Evolutionary conservation across 2,888 invertebrate species (phyloP).

Genomic region (Tribolium freemani): DNA sequence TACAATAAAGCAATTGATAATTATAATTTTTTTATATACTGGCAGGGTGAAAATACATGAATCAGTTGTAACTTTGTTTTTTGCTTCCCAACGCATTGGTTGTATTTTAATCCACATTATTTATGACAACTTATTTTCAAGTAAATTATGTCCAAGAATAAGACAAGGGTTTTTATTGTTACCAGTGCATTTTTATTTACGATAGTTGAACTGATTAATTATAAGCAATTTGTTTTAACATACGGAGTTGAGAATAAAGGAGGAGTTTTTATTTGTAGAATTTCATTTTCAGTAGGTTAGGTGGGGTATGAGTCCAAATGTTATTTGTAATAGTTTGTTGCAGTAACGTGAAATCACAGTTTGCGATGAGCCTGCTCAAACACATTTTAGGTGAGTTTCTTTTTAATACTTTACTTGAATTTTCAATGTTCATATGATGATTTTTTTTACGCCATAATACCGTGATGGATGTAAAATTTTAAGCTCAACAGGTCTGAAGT

Average conservation of each 20-base stretch:
- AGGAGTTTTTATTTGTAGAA: slow-evolving; percentile 21
- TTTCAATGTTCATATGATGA: slow-evolving; percentile 43
- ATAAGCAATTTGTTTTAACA: slow-evolving; percentile 49
- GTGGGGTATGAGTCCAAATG: not conserved
- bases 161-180: slow-evolving; percentile 35
- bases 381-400: not conserved
- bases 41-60: slow-evolving; percentile 41
- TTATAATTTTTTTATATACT: slow-evolving; percentile 39
- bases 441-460: slow-evolving; percentile 44
- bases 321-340: not conserved
- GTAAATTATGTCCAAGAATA: slow-evolving; percentile 44
- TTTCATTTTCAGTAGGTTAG: slow-evolving; percentile 20
- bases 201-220: slow-evolving; percentile 49
- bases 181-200: slow-evolving; percentile 37
- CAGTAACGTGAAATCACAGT: not conserved
- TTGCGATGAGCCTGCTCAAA: not conserved
- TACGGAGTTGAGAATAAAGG: slow-evolving; percentile 31
- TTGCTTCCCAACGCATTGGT: slow-evolving; percentile 24
- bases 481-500: slow-evolving; percentile 58
- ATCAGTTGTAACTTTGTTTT: slow-evolving; percentile 24
- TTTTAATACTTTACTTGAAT: not conserved
- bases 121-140: slow-evolving; percentile 8
- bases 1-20: slow-evolving; percentile 45
- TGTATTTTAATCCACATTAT: slow-evolving; percentile 23
- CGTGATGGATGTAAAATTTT: slow-evolving; percentile 46